Percentiles rank a stretch among this genome's conserved stretches.
Conservation (phyloP, 92 coral and sea anemone genomes). For the Epizoanthus fatuus region DNA sequence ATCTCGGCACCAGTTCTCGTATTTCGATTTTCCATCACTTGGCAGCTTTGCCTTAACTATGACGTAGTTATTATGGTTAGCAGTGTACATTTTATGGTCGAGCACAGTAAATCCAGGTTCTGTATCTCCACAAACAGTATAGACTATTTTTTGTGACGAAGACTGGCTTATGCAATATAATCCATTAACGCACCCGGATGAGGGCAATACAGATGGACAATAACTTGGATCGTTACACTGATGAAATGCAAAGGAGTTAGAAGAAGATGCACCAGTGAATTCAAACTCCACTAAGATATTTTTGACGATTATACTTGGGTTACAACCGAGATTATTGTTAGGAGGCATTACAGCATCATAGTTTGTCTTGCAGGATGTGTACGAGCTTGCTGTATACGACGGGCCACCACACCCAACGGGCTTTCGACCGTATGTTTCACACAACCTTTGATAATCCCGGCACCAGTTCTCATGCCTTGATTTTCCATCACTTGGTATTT, state of each 20-base stretch:
- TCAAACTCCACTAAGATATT: background rate
- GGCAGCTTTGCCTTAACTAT: constrained; percentile 28
- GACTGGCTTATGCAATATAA: too few relatives aligned
- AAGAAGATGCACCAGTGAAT: background rate
- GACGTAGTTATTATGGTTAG: constrained; percentile 12
- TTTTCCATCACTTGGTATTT: constrained; percentile 30
- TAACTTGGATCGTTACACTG: background rate
- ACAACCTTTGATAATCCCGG: constrained; percentile 63
- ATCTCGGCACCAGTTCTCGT: constrained; percentile 73
- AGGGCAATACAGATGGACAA: constrained; percentile 15
- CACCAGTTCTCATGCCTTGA: constrained; percentile 75
- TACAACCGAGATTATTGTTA: constrained; percentile 25
- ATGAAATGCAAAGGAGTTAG: background rate
- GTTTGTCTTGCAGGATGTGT: constrained; percentile 5
- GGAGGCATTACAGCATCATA: constrained; percentile 55
- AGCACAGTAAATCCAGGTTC: constrained; percentile 29
- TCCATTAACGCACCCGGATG: too few relatives aligned
- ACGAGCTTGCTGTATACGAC: background rate
- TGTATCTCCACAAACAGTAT: constrained; percentile 29
- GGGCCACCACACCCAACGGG: constrained; percentile 59
- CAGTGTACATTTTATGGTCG: background rate
- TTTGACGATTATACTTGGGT: too few relatives aligned
- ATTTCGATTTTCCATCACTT: constrained; percentile 10
- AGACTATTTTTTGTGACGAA: background rate
- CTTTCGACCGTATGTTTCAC: constrained; percentile 74